A percentile compares a stretch with the other conserved stretches of the same genome.
Conservation (phyloP, 2,797 vertebrate species). For the Clarias pachynema region DNA sequence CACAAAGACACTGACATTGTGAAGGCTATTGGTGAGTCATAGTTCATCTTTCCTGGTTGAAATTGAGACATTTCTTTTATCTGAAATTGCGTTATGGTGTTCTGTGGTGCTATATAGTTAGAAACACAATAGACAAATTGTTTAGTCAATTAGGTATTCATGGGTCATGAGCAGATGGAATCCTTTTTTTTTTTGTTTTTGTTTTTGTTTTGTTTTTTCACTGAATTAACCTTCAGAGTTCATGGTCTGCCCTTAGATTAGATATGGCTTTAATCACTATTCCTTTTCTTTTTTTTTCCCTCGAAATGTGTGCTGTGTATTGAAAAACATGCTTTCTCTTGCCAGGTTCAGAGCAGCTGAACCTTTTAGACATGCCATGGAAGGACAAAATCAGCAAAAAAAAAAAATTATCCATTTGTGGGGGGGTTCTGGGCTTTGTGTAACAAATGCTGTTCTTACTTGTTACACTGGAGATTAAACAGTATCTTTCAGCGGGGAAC, state of each 20-base stretch:
- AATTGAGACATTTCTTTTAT: neutral
- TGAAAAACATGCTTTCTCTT: constrained; percentile 4
- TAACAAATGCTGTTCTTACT: neutral
- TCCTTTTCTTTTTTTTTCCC: constrained; percentile 11
- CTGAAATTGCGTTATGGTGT: neutral
- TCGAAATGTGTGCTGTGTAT: constrained; percentile 1
- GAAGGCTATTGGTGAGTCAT: neutral
- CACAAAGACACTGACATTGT: constrained; percentile 3
- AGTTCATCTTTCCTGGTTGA: constrained; percentile 9
- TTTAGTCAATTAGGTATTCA: neutral
- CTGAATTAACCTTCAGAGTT: neutral
- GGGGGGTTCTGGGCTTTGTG: constrained; percentile 14
- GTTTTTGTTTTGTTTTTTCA: neutral
- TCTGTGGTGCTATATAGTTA: neutral
- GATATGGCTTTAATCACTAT: constrained; percentile 39
- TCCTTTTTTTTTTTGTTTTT: neutral
- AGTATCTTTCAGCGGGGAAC: constrained; percentile 6
- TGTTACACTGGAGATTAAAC: constrained; percentile 3
- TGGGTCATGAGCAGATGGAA: constrained; percentile 10
- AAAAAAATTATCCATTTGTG: neutral
- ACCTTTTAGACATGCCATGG: constrained; percentile 1
- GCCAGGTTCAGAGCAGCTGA: constrained; percentile 1
- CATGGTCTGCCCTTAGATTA: neutral
- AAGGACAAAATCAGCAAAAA: constrained; percentile 8
- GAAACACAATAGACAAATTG: neutral